Evolutionary conservation across 2,113 vertebrate species (phyloP), one percentile per base, ranked within the genome.

Genomic region (Cheilinus undulatus): DNA sequence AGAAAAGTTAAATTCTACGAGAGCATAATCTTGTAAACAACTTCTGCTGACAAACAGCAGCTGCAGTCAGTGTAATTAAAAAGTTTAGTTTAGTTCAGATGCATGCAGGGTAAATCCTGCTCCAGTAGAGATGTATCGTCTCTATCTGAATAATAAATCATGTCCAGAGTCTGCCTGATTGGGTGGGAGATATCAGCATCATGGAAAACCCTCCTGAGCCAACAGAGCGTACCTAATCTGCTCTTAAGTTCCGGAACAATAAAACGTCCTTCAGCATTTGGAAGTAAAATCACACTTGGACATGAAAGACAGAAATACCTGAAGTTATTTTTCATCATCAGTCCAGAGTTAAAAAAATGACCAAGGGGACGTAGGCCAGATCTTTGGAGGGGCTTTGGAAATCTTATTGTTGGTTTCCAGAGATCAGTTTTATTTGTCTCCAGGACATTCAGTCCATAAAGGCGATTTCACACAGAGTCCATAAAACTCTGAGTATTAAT

Each of bases 121-220:
- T 54, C 49, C 40, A 73, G 76, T 75, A 13, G 40, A 8, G 52
- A 62, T 69, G 17, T n/a, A 60, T 23, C 7, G 17, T 52, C 64
- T 71, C 42, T 17, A 17, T 27, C 34, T 48, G 8, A 50, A 51
- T 34, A 69, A 53, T 74, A 45, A 72, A 69, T 67, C 14, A 19
- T 73, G 27, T 43, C 67, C 42, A 26, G 40, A 7, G 50, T 65
- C 19, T 69, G 50, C 14, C 68, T 66, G 54, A 76, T 59, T 54
- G 43, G 61, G 72, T 7, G 11, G 48, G 42, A 42, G 15, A 27
- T 45, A 46, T 64, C n/a, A 50, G 50, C 67, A 60, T 89, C 67
- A 76, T 78, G 82, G 82, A 86, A 86, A 84, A 60, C 14, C 0
- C 57, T 26, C 53, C 19, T 20, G 66, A 82, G 65, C 66, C 72